These are phyloP conservation scores for Coranthus polyacanthus DNA, from an alignment of 2,797 vertebrate species.

Conservation along the genomic window DNA sequence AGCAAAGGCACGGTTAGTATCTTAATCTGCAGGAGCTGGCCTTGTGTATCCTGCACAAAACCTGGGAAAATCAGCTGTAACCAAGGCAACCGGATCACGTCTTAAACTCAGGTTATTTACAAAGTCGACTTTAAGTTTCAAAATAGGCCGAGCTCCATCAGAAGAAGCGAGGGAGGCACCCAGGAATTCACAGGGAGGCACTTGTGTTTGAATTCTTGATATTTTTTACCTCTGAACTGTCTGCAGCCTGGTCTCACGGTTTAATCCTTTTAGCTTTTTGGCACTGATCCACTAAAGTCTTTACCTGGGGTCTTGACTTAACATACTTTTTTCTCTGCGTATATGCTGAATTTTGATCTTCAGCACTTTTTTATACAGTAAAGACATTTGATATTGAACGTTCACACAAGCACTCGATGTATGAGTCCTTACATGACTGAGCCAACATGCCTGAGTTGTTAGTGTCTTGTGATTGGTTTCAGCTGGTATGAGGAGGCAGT, in stretches of 20 bases:
- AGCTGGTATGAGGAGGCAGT: conserved; percentile 54
- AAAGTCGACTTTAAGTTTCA: conserved; percentile 6
- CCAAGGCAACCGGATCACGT: conserved; percentile 9
- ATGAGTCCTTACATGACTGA: conserved; percentile 10
- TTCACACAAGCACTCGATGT: neutral
- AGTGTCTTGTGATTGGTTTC: conserved; percentile 37
- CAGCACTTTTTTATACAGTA: conserved; percentile 19
- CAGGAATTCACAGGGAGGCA: conserved; percentile 60
- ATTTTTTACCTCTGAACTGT: conserved; percentile 38
- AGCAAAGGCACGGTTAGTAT: conserved; percentile 25
- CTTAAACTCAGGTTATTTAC: conserved; percentile 1
- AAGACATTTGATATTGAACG: neutral
- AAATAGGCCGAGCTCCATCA: conserved; percentile 15
- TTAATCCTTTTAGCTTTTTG: conserved; percentile 67
- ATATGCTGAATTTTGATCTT: conserved; percentile 32
- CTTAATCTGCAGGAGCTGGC: conserved; percentile 38
- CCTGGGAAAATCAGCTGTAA: conserved; percentile 19
- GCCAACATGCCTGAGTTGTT: conserved; percentile 10
- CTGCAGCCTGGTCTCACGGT: conserved; percentile 38
- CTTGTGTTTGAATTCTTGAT: conserved; percentile 50
- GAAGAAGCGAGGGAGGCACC: conserved; percentile 37
- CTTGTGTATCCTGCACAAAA: conserved; percentile 13
- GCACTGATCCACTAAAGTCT: conserved; percentile 43
- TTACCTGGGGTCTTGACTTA: conserved; percentile 43
- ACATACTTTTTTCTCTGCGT: conserved; percentile 25